These are phyloP conservation scores for Dunckerocampus dactyliophorus DNA, from an alignment of 2,113 vertebrate genomes.

Conservation along the genomic window DNA sequence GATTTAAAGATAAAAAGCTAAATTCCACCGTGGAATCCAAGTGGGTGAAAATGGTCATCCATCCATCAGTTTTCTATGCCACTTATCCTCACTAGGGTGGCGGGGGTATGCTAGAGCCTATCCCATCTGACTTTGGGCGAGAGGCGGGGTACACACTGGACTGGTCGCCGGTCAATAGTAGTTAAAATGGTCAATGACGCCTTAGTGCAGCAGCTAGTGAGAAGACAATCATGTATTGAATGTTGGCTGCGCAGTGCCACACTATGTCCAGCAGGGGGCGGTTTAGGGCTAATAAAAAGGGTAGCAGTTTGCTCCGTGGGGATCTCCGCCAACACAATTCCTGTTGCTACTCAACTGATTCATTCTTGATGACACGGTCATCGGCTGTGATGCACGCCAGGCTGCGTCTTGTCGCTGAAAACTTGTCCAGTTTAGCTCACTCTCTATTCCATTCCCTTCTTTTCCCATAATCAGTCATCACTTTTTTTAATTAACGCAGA, in stretches of 20 bases:
- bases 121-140: too few species aligned
- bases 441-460: constrained; percentile 18
- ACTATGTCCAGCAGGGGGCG: constrained; percentile 58
- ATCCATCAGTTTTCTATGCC: too few species aligned
- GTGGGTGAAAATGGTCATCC: too few species aligned
- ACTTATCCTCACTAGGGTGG: too few species aligned
- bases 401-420: constrained; percentile 33
- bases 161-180: too few species aligned
- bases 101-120: too few species aligned
- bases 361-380: constrained; percentile 54
- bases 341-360: constrained; percentile 64
- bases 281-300: constrained; percentile 39
- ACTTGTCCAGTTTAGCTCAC: constrained; percentile 31
- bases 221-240: neutral
- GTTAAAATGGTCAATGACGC: too few species aligned
- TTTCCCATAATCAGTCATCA: constrained; percentile 22
- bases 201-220: too few species aligned
- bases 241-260: constrained; percentile 15
- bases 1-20: too few species aligned
- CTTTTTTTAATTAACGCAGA: constrained; percentile 25
- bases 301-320: constrained; percentile 16
- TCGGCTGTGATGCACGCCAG: constrained; percentile 41
- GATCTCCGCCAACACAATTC: constrained; percentile 46
- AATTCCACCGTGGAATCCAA: too few species aligned
- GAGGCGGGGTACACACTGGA: too few species aligned